Conservation (phyloP, 2,113 vertebrate genomes). For the Cavia porcellus region DNA sequence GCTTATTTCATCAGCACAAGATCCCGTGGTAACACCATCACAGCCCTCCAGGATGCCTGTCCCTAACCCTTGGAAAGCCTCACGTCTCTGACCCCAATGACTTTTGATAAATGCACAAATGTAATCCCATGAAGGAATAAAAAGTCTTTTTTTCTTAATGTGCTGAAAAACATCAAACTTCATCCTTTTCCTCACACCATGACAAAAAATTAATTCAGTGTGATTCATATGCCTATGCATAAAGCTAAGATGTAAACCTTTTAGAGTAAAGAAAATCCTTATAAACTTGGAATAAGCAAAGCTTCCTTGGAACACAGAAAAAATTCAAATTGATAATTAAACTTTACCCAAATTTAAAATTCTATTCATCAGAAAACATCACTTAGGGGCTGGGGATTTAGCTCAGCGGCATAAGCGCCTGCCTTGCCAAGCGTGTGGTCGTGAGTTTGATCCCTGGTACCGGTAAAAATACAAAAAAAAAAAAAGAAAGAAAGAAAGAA, state of each 20-base stretch:
- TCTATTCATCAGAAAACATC: background rate
- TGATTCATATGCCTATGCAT: background rate
- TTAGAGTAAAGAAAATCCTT: background rate
- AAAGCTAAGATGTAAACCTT: background rate
- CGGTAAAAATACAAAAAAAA: too few species aligned
- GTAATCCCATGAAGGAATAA: background rate
- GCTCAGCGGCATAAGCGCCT: too few species aligned
- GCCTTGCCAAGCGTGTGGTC: too few species aligned
- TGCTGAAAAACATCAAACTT: background rate
- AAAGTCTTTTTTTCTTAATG: background rate
- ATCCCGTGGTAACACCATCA: background rate
- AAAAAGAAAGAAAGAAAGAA: too few species aligned
- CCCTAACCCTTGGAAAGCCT: too few species aligned
- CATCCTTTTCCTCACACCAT: background rate
- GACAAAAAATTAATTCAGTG: background rate
- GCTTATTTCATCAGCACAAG: background rate
- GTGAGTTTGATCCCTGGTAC: too few species aligned
- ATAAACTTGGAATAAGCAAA: background rate
- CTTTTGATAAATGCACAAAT: background rate
- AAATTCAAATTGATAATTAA: background rate
- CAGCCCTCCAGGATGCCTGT: too few species aligned
- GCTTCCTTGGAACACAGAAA: background rate
- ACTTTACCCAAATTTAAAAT: slow-evolving; percentile 12
- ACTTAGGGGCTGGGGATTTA: background rate
- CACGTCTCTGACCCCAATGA: background rate